Conservation (phyloP, 1,140 invertebrate genomes). For the Drosophila kanapiae region DNA sequence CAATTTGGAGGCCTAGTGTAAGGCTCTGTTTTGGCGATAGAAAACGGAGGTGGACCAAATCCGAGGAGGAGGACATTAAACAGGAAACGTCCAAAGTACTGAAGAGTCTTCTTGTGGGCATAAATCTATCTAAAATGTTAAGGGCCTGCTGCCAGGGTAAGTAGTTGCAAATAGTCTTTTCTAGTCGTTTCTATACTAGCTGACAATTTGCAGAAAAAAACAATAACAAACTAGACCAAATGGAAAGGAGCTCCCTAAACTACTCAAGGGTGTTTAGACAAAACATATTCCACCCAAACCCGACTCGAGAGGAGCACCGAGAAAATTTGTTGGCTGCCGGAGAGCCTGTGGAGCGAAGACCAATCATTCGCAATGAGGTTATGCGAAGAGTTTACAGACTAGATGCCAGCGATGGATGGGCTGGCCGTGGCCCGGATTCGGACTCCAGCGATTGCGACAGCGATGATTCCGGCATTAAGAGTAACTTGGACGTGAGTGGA, state of each 20-base stretch:
- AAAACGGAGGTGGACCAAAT: not conserved
- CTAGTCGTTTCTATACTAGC: not conserved
- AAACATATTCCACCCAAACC: not conserved
- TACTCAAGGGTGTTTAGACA: slow-evolving; percentile 5
- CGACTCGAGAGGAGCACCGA: too few species aligned
- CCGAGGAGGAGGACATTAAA: slow-evolving; percentile 4
- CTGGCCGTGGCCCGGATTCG: slow-evolving; percentile 1
- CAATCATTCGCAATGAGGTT: not conserved
- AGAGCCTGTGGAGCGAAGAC: not conserved
- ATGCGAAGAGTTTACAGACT: not conserved
- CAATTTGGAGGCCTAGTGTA: not conserved
- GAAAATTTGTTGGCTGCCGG: slow-evolving; percentile 1
- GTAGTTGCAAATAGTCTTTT: not conserved
- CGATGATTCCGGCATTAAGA: slow-evolving; percentile 14
- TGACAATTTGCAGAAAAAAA: not conserved
- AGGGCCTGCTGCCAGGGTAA: not conserved
- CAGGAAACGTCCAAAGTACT: slow-evolving; percentile 5
- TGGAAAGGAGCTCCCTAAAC: not conserved
- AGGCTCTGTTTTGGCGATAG: slow-evolving; percentile 21
- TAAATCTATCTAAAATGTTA: not conserved
- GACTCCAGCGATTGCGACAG: slow-evolving; percentile 27
- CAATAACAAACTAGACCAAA: not conserved
- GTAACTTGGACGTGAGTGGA: not conserved
- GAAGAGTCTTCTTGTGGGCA: not conserved
- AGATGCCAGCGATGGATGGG: slow-evolving; percentile 23